Base-by-base conservation (phyloP, 2,113 vertebrate species). In the Plestiodon gilberti region DNA sequence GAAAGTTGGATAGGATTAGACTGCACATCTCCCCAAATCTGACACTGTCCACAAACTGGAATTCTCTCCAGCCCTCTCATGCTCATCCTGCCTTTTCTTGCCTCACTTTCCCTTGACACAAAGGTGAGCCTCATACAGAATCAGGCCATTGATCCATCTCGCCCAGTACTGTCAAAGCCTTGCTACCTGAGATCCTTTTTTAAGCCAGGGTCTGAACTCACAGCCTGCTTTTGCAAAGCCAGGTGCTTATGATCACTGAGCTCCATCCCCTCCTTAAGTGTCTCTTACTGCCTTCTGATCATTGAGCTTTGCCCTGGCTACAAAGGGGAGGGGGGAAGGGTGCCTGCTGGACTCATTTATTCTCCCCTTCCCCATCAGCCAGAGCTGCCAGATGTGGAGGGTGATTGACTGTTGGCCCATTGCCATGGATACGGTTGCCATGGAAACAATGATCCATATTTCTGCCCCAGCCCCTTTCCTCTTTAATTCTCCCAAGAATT, bases 381-480 rank as follows among this genome's bases (percentile, higher is more conserved):
- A 62, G 79, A 11, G 23, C 62, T 77, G 52, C 55, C 82, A 73
- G 48, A 79, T 57, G 43, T 78, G 65, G 18, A 52, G 25, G n/a
- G 25, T 84, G 78, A 40, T 48, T 80, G 87, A 83, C 73, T 79
- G 61, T 64, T 84, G 82, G 69, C 61, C 69, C 23, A 78, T 88
- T 80, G 77, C 87, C 82, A 78, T 73, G 77, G 87, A 33, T 79
- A 81, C 71, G 11, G 87, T 84, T 88, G 77, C 77, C 82, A 67
- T 88, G 82, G 87, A 38, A 78, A 88, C 70, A 55, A 82, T 15
- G 84, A 78, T 80, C 74, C n/a, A 35, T 74, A 52, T 20, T 74
- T 43, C 23, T 40, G 82, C 61, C 87, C 82, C 35, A 17, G 61
- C 69, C 82, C 81, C 77, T 73, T 78, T 28, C 69, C 18, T 83